phyloP scores from a whole-genome alignment of 2,113 vertebrate genomes.

The Dipodomys spectabilis region DNA sequence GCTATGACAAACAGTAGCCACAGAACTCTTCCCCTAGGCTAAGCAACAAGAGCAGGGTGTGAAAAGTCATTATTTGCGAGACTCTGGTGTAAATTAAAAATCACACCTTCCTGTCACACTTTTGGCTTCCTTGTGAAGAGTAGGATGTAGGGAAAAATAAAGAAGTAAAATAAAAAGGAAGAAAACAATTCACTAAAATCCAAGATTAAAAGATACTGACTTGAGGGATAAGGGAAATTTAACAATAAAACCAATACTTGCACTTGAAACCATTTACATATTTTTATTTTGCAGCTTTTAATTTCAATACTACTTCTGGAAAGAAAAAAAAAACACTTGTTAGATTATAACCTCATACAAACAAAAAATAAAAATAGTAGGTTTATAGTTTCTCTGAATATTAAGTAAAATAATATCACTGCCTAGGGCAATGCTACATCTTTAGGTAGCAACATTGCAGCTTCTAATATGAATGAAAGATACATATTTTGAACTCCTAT shows the following conservation, averaged over 20 bases:
- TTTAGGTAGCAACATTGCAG: neutral
- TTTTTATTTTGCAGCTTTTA: neutral
- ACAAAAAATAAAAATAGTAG: neutral
- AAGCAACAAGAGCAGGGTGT: constrained; percentile 83
- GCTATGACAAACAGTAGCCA: constrained; percentile 85
- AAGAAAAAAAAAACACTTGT: neutral
- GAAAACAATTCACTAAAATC: constrained; percentile 52
- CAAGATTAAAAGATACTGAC: constrained; percentile 72
- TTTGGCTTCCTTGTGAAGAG: constrained; percentile 84
- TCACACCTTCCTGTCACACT: constrained; percentile 89
- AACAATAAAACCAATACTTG: constrained; percentile 45
- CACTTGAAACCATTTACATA: neutral
- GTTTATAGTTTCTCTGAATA: constrained; percentile 25
- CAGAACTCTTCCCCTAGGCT: constrained; percentile 82
- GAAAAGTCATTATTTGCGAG: constrained; percentile 90
- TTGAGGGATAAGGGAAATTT: neutral
- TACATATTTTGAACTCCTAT: neutral
- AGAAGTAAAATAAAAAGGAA: neutral
- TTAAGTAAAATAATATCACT: constrained; percentile 7
- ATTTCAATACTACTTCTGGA: neutral
- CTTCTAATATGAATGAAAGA: constrained; percentile 18
- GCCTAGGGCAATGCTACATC: neutral
- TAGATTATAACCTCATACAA: neutral
- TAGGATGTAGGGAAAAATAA: constrained; percentile 55
- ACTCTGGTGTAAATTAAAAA: constrained; percentile 89